phyloP scores from a whole-genome alignment of 2,888 invertebrate genomes.

The Stenurella melanura region DNA sequence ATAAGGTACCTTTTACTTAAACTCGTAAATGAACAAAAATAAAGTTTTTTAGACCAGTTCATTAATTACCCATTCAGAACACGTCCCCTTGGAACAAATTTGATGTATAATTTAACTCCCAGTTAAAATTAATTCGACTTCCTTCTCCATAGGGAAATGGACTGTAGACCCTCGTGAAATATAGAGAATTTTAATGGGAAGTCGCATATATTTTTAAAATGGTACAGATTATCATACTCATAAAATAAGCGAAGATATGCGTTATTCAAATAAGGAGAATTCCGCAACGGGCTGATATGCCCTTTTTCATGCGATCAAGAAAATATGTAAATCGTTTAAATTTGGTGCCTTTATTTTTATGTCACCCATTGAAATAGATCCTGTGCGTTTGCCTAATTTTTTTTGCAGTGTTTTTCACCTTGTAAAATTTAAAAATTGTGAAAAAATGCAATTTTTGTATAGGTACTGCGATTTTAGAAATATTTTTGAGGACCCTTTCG shows the following conservation, averaged over 20 bases:
- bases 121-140: slow-evolving; percentile 31
- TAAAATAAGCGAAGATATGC: slow-evolving; percentile 13
- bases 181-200: slow-evolving; percentile 11
- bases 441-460: no score
- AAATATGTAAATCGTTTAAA: no score
- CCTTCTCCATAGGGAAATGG: slow-evolving; percentile 21
- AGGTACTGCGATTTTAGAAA: no score
- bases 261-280: not conserved
- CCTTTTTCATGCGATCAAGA: no score
- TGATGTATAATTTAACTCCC: slow-evolving; percentile 31
- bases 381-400: no score
- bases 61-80: slow-evolving; percentile 24
- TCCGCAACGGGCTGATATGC: not conserved
- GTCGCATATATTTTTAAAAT: slow-evolving; percentile 22
- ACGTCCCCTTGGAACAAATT: slow-evolving; percentile 18
- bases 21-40: slow-evolving; percentile 16
- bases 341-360: no score
- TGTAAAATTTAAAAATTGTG: no score
- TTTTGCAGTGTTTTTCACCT: no score
- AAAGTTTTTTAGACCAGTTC: slow-evolving; percentile 15
- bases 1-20: not conserved
- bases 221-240: slow-evolving; percentile 4
- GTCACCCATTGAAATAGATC: no score
- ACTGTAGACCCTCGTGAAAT: slow-evolving; percentile 4
- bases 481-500: no score